Evolutionary conservation across 2,888 invertebrate species (phyloP), one percentile per base, ranked within the genome.

Genomic region (Graphium colonna): DNA sequence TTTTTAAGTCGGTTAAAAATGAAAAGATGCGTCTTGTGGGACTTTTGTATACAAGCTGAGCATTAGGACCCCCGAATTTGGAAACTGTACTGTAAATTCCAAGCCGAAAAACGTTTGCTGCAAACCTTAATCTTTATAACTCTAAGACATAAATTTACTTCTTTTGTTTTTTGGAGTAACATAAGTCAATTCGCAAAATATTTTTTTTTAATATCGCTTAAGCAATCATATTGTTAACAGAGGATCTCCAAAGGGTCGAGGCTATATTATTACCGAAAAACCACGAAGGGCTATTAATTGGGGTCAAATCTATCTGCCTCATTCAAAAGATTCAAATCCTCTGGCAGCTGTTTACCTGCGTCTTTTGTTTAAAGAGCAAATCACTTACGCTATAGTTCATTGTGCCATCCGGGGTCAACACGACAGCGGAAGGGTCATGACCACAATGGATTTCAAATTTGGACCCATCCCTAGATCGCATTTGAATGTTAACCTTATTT

Each of bases 321-420:
- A 58, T 54, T 55, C 42, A 61, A 62, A 62, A 59, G 61, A 65
- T 65, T 62, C 52, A 68, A 55, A 63, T 57, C 56, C 47, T 26
- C 59, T 47, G 42, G 69, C 82, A 82, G 75, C 79, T 82, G 82
- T 63, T 65, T 77, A 76, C 78, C 78, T 80, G 79, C 69, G 67
- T 69, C 60, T 54, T 59, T 71, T 69, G 66, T 72, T 64, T 69
- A 64, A 57, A 49, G 52, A 56, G 56, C 41, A 57, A 59, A 57
- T 51, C 33, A 49, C 49, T 54, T 49, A 53, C 48, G 41, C 41
- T 42, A 36, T 26, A 41, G 39, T 58, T 60, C 57, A 66, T 71
- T 68, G 65, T 64, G 58, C 61, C 55, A 40, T 60, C 56, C 59
- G 55, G 47, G 55, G 57, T 59, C 60, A 61, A 64, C 59, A 62